Conservation (phyloP, 2,888 invertebrate genomes). For the Agriotes lineatus region DNA sequence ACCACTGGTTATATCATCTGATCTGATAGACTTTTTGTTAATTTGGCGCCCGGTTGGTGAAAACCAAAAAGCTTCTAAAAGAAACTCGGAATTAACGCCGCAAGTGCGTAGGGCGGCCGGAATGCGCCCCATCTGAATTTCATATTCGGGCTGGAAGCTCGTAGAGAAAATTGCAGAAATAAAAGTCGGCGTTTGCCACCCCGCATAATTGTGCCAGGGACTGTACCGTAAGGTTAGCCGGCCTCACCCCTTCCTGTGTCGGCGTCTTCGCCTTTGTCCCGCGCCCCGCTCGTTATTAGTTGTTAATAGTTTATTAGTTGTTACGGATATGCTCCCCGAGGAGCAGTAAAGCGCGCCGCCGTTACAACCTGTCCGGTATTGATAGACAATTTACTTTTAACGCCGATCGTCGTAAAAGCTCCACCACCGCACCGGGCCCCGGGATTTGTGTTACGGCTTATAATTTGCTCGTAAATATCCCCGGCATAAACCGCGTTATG, state of each 20-base stretch:
- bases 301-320: conserved; percentile 24
- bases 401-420: conserved; percentile 47
- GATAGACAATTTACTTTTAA: conserved; percentile 51
- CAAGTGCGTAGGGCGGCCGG: not conserved
- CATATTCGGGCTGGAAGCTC: conserved; percentile 1
- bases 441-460: conserved; percentile 49
- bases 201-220: not conserved
- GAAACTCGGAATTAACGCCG: not conserved
- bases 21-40: too few relatives aligned
- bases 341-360: conserved; percentile 8
- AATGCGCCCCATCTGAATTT: not conserved
- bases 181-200: conserved; percentile 1
- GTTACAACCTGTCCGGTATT: conserved; percentile 37
- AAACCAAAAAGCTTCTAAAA: too few relatives aligned
- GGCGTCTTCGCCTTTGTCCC: not conserved
- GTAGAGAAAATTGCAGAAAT: conserved; percentile 6
- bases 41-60: too few relatives aligned
- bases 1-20: too few relatives aligned
- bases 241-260: not conserved
- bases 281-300: conserved; percentile 4
- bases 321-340: conserved; percentile 19
- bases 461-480: conserved; percentile 54
- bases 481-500: conserved; percentile 18
- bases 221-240: not conserved
- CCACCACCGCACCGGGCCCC: conserved; percentile 17